A percentile compares a stretch with the other conserved stretches of the same genome.
These are phyloP conservation scores for Pogonus chalceus DNA, from an alignment of 1,140 invertebrate genomes.

Conservation along the genomic window DNA sequence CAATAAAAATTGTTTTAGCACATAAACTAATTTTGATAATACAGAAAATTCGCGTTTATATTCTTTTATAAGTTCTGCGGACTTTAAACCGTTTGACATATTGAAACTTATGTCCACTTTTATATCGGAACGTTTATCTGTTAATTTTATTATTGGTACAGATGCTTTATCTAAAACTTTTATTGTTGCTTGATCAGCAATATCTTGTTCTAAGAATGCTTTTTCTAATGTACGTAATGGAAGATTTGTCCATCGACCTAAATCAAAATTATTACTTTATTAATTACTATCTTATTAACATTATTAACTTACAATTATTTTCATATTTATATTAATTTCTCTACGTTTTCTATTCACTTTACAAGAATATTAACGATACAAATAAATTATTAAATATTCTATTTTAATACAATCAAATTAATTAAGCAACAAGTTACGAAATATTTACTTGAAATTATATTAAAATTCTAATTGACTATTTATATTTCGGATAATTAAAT, in stretches of 20 bases:
- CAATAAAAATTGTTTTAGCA: slow-evolving; percentile 94
- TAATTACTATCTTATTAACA: too few relatives aligned
- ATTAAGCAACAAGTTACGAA: too few relatives aligned
- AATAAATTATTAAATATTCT: too few relatives aligned
- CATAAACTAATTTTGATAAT: slow-evolving; percentile 86
- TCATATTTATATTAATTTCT: too few relatives aligned
- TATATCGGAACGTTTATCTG: slow-evolving; percentile 88
- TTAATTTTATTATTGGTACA: slow-evolving; percentile 95
- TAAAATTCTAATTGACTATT: too few relatives aligned
- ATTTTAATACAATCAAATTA: too few relatives aligned
- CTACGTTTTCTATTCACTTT: too few relatives aligned
- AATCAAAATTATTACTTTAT: slow-evolving; percentile 54
- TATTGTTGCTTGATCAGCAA: slow-evolving; percentile 77
- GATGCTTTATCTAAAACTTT: slow-evolving; percentile 96
- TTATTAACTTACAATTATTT: too few relatives aligned
- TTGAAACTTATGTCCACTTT: slow-evolving; percentile 97
- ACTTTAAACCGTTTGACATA: slow-evolving; percentile 91
- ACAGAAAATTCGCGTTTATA: slow-evolving; percentile 72
- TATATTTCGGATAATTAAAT: too few relatives aligned
- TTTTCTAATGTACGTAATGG: slow-evolving; percentile 85
- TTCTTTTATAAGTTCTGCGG: slow-evolving; percentile 87
- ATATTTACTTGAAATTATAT: too few relatives aligned
- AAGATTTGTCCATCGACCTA: slow-evolving; percentile 86
- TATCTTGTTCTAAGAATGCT: slow-evolving; percentile 75
- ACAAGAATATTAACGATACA: too few relatives aligned